Conservation (phyloP, 2,113 vertebrate species). For the Eira barbara region DNA sequence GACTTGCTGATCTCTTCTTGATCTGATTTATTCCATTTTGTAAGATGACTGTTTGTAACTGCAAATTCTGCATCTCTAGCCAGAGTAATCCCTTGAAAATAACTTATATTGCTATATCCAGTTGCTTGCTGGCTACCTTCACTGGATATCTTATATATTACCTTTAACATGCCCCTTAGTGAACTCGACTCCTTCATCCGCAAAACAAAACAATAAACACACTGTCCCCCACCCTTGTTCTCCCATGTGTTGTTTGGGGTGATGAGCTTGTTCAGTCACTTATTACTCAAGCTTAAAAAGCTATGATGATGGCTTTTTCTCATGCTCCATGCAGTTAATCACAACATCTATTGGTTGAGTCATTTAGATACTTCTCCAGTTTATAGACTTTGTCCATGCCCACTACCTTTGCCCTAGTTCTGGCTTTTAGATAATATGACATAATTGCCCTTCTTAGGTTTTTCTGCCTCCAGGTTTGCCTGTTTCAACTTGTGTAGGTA, state of each 20-base stretch:
- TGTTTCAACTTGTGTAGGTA: not conserved
- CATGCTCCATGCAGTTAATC: not conserved
- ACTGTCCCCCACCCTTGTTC: not conserved
- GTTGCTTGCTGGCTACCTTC: not conserved
- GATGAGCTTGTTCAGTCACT: not conserved
- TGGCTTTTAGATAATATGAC: not conserved
- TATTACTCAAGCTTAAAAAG: not conserved
- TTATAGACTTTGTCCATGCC: not conserved
- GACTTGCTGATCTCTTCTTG: not conserved
- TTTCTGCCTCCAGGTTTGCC: not conserved
- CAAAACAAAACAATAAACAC: not conserved
- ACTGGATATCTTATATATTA: not conserved
- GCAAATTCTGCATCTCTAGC: not conserved
- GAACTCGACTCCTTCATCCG: not conserved
- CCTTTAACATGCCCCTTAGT: not conserved
- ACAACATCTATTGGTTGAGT: not conserved
- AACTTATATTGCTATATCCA: not conserved
- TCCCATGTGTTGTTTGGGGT: not conserved
- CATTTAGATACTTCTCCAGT: not conserved
- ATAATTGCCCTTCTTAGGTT: not conserved
- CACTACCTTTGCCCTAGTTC: not conserved
- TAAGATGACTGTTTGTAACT: not conserved
- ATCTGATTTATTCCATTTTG: not conserved
- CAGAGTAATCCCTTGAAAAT: not conserved
- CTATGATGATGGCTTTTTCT: not conserved